A percentile compares a stretch with the other conserved stretches of the same genome.
Conservation (phyloP, 2,888 invertebrate species). For the Leucoma salicis region DNA sequence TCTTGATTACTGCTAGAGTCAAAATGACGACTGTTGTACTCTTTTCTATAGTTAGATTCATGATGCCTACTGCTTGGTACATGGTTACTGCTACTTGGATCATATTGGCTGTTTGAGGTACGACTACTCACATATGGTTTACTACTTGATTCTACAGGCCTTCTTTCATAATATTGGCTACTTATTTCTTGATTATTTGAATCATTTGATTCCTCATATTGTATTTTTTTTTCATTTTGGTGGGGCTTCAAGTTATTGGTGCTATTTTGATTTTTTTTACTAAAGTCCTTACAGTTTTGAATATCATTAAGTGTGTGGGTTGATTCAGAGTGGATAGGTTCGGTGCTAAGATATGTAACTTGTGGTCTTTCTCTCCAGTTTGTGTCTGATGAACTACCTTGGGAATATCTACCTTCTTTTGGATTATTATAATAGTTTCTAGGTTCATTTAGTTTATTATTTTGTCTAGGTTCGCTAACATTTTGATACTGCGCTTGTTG, state of each 20-base stretch:
- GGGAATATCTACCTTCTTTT: conserved; percentile 31
- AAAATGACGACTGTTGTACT: conserved; percentile 27
- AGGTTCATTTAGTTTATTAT: conserved; percentile 22
- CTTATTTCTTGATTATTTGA: conserved; percentile 13
- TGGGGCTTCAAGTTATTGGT: conserved; percentile 24
- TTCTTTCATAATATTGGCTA: conserved; percentile 2
- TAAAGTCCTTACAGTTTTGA: conserved; percentile 40
- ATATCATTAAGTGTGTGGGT: conserved; percentile 40
- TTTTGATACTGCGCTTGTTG: conserved; percentile 32
- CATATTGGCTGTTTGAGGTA: conserved; percentile 19
- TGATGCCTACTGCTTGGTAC: conserved; percentile 4
- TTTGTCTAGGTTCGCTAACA: conserved; percentile 26
- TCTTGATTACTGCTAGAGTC: conserved; percentile 35
- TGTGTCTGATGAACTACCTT: conserved; percentile 50
- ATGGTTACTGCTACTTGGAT: conserved; percentile 28
- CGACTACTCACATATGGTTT: background rate
- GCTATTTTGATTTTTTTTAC: conserved; percentile 38
- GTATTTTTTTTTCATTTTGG: conserved; percentile 12
- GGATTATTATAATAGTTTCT: conserved; percentile 24
- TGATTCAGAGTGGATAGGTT: conserved; percentile 25
- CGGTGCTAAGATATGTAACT: conserved; percentile 39
- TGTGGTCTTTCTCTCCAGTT: conserved; percentile 69
- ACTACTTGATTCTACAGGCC: background rate
- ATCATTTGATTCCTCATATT: conserved; percentile 33
- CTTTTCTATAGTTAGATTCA: conserved; percentile 11